Conservation (phyloP, 1,140 invertebrate species). For the Tetramorium parvispinum region DNA sequence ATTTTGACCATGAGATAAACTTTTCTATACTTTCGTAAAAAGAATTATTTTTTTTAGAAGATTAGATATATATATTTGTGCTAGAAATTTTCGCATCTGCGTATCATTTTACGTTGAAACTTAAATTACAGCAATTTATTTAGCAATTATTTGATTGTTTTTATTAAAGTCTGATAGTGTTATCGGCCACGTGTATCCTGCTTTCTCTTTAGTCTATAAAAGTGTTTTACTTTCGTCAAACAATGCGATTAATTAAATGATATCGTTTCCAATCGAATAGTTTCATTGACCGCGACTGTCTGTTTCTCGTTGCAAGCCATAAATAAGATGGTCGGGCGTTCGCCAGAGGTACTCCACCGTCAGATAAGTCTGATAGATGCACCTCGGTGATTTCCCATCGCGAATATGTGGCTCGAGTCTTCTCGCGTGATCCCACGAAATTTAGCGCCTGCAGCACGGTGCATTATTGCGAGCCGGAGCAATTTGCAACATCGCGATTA, state of each 20-base stretch:
- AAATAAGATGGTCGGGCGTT: slow-evolving; percentile 56
- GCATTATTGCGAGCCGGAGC: slow-evolving; percentile 36
- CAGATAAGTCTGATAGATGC: slow-evolving; percentile 74
- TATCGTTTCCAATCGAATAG: slow-evolving; percentile 68
- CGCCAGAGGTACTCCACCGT: background rate
- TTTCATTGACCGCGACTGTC: slow-evolving; percentile 61
- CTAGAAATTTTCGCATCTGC: background rate
- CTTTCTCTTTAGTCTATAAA: slow-evolving; percentile 1
- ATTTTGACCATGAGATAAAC: background rate
- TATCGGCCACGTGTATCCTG: background rate
- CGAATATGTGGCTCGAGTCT: slow-evolving; percentile 59
- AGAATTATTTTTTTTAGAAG: background rate
- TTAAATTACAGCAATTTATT: background rate
- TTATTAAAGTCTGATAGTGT: background rate
- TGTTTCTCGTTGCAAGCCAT: slow-evolving; percentile 52
- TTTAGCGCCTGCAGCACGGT: slow-evolving; percentile 43
- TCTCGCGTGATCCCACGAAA: slow-evolving; percentile 71
- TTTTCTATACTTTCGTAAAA: background rate
- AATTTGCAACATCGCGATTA: slow-evolving; percentile 50
- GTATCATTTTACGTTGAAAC: background rate
- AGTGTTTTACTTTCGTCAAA: slow-evolving; percentile 15
- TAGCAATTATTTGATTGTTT: background rate
- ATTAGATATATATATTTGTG: background rate
- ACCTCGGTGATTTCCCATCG: slow-evolving; percentile 63
- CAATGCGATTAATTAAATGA: slow-evolving; percentile 61